phyloP scores from a whole-genome alignment of 2,888 invertebrate species.

The Pandemis corylana region DNA sequence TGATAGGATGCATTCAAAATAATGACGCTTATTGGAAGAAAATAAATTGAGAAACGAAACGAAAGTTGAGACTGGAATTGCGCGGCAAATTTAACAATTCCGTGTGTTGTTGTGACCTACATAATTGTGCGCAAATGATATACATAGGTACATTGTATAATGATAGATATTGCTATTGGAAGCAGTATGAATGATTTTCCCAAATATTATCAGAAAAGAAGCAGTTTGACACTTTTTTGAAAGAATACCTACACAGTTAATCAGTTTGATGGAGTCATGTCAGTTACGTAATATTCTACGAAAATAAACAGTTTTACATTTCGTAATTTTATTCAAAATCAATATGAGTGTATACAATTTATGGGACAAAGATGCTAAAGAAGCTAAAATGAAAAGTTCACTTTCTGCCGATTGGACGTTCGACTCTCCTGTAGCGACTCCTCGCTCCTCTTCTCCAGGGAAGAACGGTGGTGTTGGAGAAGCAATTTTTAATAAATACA shows the following conservation, averaged over 20 bases:
- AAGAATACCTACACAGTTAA: neutral
- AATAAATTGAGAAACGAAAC: neutral
- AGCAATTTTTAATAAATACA: conserved; percentile 67
- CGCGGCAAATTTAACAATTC: no score
- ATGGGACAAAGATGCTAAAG: conserved; percentile 55
- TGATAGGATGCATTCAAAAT: conserved; percentile 24
- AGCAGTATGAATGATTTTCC: no score
- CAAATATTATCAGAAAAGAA: no score
- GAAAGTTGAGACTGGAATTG: neutral
- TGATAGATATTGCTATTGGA: no score
- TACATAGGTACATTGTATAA: no score
- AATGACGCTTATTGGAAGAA: neutral
- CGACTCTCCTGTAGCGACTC: conserved; percentile 54
- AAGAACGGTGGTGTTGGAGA: conserved; percentile 57
- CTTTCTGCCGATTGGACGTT: conserved; percentile 56
- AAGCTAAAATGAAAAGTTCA: conserved; percentile 46
- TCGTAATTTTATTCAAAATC: conserved; percentile 44
- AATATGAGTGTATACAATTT: conserved; percentile 61
- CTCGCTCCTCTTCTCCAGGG: conserved; percentile 60
- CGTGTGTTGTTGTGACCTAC: no score
- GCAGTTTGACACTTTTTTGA: neutral
- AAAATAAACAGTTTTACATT: neutral
- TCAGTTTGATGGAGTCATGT: conserved; percentile 7
- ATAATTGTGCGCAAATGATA: no score
- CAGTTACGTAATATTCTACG: conserved; percentile 2